A percentile compares a stretch with the other conserved stretches of the same genome.
Evolutionary conservation across 2,888 invertebrate genomes (phyloP).

Genomic region (Ethmia dodecea): DNA sequence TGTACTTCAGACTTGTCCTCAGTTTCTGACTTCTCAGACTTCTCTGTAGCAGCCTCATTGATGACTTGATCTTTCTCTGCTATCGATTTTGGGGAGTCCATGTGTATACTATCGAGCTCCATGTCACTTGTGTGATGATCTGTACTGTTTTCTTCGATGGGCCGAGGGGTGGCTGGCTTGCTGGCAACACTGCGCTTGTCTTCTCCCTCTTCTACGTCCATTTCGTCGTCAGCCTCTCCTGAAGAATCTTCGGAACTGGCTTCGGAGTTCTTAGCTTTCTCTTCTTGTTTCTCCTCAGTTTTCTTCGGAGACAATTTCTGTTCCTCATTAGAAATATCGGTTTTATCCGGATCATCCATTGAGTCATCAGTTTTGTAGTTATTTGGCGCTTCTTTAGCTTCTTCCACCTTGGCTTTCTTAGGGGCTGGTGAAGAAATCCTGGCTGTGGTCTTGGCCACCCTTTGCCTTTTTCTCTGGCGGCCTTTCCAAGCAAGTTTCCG

Average conservation of each 20-base stretch:
- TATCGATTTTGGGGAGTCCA: slow-evolving; percentile 65
- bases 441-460: slow-evolving; percentile 29
- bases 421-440: slow-evolving; percentile 39
- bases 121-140: slow-evolving; percentile 71
- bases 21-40: slow-evolving; percentile 32
- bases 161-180: slow-evolving; percentile 52
- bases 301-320: slow-evolving; percentile 28
- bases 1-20: slow-evolving; percentile 26
- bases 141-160: slow-evolving; percentile 60
- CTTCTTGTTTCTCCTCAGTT: slow-evolving; percentile 36
- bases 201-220: slow-evolving; percentile 80
- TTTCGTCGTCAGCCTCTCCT: slow-evolving; percentile 82
- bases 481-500: slow-evolving; percentile 72
- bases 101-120: slow-evolving; percentile 69
- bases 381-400: slow-evolving; percentile 29
- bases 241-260: slow-evolving; percentile 79
- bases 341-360: slow-evolving; percentile 34
- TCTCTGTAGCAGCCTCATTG: slow-evolving; percentile 44
- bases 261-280: slow-evolving; percentile 58
- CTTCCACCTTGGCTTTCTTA: slow-evolving; percentile 50
- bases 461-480: slow-evolving; percentile 57
- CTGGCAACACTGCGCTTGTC: slow-evolving; percentile 55
- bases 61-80: slow-evolving; percentile 60
- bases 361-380: slow-evolving; percentile 51
- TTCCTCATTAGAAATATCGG: slow-evolving; percentile 20